Base-by-base conservation (phyloP, 2,888 invertebrate species). In the Heliconius hortense region DNA sequence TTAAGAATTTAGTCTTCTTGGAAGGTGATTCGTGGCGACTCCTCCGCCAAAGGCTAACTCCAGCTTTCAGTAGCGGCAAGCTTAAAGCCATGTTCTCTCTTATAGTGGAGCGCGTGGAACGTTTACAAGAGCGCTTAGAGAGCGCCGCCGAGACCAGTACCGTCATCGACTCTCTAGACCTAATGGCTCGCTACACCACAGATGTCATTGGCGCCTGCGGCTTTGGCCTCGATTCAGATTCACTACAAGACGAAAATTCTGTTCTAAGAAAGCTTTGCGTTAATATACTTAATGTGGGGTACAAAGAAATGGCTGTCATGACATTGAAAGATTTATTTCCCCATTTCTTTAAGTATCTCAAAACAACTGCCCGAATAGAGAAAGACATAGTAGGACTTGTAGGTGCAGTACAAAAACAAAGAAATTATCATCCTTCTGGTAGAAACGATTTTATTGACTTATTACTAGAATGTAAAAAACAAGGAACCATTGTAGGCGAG, bases 141-240 rank as follows among this genome's bases (percentile, higher is more conserved):
- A 67, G 60, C 1, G 75, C 82, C 4, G 82, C 84, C 4, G 80
- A 85, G 21, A 77, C 79, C 0, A 83, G 82, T 1, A 76, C 71
- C 26, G 75, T 83, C 11, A 59, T 88, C 5, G 89, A 90, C 79
- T 88, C 86, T 5, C 84, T 89, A 0, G 90, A 91, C 73, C 84
- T 90, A 31, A 89, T 90, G 90, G 88, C 87, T 24, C 85, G 90
- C 13, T 90, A 87, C 81, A 90, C 89, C 43, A 90, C 88, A 15
- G 90, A 90, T 79, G 88, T 90, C 79, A 90, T 90, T 68, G 90
- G 90, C 11, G 89, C 90, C 28, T 88, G 88, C 73, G 90, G 87
- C 28, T 90, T 90, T 56, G 90, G 90, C 0, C 85, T 91, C 60
- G 88, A 90, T 67, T 81, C 87, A 0, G 88, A 89, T 78, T 85